Evolutionary conservation across 1,140 invertebrate species (phyloP), one percentile per base, ranked within the genome.

Genomic region (Helicoverpa zea): DNA sequence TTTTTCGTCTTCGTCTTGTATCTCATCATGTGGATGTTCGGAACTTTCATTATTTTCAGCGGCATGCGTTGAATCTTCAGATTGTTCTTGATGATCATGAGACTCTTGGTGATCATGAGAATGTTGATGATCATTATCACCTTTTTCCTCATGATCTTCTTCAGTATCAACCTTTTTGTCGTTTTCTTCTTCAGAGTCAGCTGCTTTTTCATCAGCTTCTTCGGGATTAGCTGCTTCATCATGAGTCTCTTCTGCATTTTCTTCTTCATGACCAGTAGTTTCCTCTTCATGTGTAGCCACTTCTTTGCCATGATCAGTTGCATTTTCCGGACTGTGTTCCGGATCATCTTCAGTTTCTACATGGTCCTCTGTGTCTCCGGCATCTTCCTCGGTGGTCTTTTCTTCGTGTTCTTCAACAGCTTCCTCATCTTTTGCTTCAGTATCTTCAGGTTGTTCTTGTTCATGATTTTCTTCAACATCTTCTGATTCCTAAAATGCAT

Each of bases 401-500:
- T 85, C 63, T 49, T 88, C 83, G 59, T 85, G 66, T 43, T 83
- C 82, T 72, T 83, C 59, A 70, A 85, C 18, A 23, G 18, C 49
- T 54, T 83, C 82, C 59, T 84, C 85, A 52, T 49, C 72, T 23
- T 80, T 79, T 64, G 51, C 63, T 58, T 81, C 79, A 35, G 77
- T 80, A 63, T 75, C 70, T 72, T 86, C 81, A 54, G 66, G 51
- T 47, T 72, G 79, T 82, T 87, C 79, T 70, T 82, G 82, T 56
- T 79, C 82, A 30, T 80, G 63, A 64, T 86, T 81, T 30, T 79
- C 80, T 75, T 75, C 66, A n/a, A 52, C 82, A 82, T 85, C 81
- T 63, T 89, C 80, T 73, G 86, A 66, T 68, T 86, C 92, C 93
- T 95, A 94, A 89, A 94, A 94, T 87, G 79, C 82, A 90, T 85